phyloP scores from a whole-genome alignment of 2,797 vertebrate genomes.

The Danio kyathit region DNA sequence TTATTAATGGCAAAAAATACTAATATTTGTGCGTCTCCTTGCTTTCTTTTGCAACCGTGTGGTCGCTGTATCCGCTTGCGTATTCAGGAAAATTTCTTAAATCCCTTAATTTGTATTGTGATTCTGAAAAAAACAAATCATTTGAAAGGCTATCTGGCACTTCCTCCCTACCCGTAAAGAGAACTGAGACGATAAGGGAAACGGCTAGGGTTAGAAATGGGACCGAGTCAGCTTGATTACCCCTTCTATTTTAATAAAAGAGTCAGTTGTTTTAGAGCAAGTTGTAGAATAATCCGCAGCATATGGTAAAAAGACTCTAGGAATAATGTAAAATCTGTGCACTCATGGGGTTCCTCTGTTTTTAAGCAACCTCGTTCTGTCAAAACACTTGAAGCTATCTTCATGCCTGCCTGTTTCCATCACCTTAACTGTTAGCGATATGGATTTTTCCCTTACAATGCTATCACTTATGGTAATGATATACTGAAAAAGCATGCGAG shows the following conservation, averaged over 20 bases:
- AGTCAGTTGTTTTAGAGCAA: background rate
- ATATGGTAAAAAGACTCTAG: conserved; percentile 35
- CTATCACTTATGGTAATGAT: conserved; percentile 60
- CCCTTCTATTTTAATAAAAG: background rate
- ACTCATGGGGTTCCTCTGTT: conserved; percentile 2
- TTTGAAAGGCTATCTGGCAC: no score
- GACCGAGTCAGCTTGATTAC: background rate
- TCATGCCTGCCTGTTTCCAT: conserved; percentile 37
- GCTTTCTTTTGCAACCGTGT: no score
- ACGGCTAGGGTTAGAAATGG: no score
- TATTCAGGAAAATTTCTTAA: no score
- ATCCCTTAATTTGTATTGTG: no score
- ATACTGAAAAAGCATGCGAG: conserved; percentile 51
- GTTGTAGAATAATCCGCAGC: background rate
- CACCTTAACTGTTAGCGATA: conserved; percentile 47
- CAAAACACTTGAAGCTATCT: conserved; percentile 27
- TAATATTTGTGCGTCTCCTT: no score
- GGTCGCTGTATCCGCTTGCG: no score
- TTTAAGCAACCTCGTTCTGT: conserved; percentile 6
- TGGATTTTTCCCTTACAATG: conserved; percentile 48
- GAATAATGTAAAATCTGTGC: conserved; percentile 27
- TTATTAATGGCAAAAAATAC: no score
- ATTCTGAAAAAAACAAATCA: no score
- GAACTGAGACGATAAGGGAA: no score
- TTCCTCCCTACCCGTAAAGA: no score